Percentiles rank a stretch among this genome's conserved stretches.
phyloP scores from a whole-genome alignment of 2,113 vertebrate genomes.

The Agelaius phoeniceus region DNA sequence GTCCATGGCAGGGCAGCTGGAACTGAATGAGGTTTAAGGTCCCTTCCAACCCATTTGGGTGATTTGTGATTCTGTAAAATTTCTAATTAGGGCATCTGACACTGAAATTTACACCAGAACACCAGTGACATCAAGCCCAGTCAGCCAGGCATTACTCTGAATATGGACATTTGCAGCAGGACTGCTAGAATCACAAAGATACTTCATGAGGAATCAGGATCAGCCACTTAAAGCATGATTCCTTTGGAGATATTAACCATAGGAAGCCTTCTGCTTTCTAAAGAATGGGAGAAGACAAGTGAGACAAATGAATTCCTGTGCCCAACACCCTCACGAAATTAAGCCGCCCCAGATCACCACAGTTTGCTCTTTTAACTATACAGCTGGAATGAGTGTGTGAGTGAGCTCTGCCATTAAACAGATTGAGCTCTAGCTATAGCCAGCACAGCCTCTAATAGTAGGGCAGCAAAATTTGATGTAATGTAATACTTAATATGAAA shows the following conservation, averaged over 20 bases:
- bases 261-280: neutral
- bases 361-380: neutral
- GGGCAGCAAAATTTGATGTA: neutral
- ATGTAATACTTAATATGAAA: neutral
- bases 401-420: neutral
- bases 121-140: neutral
- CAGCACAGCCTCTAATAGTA: neutral
- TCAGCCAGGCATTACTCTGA: neutral
- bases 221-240: neutral
- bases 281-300: neutral
- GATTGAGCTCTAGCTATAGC: neutral
- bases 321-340: neutral
- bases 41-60: neutral
- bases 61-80: neutral
- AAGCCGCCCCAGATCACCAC: neutral
- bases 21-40: neutral
- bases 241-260: neutral
- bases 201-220: neutral
- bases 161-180: neutral
- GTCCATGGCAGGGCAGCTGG: neutral
- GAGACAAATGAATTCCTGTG: neutral
- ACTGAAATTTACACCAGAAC: neutral
- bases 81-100: neutral
- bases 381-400: neutral
- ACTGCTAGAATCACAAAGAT: neutral